These are phyloP conservation scores for Hyla sarda DNA, from an alignment of 2,113 vertebrate genomes.

Conservation along the genomic window DNA sequence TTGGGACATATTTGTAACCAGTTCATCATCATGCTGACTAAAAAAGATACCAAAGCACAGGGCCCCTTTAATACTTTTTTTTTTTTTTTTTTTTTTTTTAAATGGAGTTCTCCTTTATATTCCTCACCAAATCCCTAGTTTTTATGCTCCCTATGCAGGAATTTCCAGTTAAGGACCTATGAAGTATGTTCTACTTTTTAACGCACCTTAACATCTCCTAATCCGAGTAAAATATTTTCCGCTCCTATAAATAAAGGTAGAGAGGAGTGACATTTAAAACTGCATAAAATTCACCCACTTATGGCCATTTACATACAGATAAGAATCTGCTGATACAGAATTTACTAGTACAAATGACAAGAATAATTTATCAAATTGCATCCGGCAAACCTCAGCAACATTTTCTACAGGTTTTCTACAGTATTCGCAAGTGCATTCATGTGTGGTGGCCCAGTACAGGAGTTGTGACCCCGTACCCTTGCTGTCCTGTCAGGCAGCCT, in stretches of 20 bases:
- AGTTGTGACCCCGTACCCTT: too few species aligned
- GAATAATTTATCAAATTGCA: conserved; percentile 28
- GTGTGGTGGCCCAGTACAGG: too few species aligned
- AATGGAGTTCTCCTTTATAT: not conserved
- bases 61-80: too few species aligned
- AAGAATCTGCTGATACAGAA: conserved; percentile 34
- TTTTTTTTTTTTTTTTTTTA: not conserved
- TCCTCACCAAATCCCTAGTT: too few species aligned
- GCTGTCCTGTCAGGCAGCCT: too few species aligned
- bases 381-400: conserved; percentile 34
- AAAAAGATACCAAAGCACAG: not conserved
- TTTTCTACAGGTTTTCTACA: not conserved
- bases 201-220: not conserved
- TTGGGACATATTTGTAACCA: not conserved
- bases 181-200: conserved; percentile 34
- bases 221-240: not conserved
- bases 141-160: not conserved
- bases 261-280: conserved; percentile 18
- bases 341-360: conserved; percentile 14
- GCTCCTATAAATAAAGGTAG: conserved; percentile 13
- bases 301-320: conserved; percentile 29
- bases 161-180: not conserved
- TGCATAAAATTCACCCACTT: conserved; percentile 32
- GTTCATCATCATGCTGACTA: not conserved
- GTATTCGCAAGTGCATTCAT: not conserved